Evolutionary conservation across 1,140 invertebrate species (phyloP).

Genomic region (Hermetia illucens): DNA sequence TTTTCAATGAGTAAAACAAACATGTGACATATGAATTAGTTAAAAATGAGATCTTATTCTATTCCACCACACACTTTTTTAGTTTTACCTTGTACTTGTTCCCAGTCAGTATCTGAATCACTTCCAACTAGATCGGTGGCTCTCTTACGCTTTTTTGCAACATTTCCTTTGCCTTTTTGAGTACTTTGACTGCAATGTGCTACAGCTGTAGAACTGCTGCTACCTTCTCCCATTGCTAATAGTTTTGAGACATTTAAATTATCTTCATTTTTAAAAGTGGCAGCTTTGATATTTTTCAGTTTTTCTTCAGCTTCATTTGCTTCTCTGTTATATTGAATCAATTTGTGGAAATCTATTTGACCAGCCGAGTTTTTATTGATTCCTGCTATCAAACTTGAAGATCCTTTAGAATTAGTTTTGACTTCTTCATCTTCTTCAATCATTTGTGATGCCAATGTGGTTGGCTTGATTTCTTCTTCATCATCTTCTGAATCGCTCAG

Average conservation of each 20-base stretch:
- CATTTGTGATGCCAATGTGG: conserved; percentile 1
- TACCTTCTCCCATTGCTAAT: conserved; percentile 32
- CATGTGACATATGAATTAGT: conserved; percentile 15
- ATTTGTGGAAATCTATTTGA: conserved; percentile 20
- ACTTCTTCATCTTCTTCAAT: not conserved
- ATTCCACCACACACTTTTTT: conserved; percentile 1
- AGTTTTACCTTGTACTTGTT: conserved; percentile 42
- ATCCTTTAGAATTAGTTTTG: not conserved
- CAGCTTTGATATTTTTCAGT: conserved; percentile 10
- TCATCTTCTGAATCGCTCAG: conserved; percentile 26
- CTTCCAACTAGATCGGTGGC: conserved; percentile 32
- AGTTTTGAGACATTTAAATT: conserved; percentile 24
- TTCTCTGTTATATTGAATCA: conserved; percentile 27
- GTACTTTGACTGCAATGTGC: conserved; percentile 22
- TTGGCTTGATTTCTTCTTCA: conserved; percentile 20
- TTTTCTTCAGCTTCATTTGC: conserved; percentile 24
- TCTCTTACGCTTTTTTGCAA: conserved; percentile 18
- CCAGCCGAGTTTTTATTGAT: conserved; percentile 1
- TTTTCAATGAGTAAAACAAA: not conserved
- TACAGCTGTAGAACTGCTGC: conserved; percentile 14
- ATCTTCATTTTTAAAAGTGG: conserved; percentile 9
- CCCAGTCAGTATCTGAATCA: conserved; percentile 45
- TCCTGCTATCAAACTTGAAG: no score
- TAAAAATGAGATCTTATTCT: conserved; percentile 13
- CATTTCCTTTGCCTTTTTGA: conserved; percentile 22